Evolutionary conservation across 2,797 vertebrate genomes (phyloP).

Genomic region (Limosa lapponica): DNA sequence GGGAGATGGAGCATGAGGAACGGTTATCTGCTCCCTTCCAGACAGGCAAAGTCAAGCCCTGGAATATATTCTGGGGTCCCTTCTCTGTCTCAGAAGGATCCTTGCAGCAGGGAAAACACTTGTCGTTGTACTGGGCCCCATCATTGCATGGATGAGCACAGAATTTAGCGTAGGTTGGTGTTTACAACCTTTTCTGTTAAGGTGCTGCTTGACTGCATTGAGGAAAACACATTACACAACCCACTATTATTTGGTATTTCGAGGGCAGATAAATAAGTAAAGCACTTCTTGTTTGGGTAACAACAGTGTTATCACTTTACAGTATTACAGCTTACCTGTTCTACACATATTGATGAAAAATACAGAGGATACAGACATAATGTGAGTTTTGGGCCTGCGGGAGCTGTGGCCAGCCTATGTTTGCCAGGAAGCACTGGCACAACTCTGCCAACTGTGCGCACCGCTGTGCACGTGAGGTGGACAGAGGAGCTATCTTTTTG

Average conservation of each 20-base stretch:
- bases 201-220: neutral
- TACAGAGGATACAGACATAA: neutral
- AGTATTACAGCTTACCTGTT: neutral
- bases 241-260: neutral
- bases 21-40: neutral
- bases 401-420: neutral
- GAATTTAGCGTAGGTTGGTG: neutral
- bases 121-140: neutral
- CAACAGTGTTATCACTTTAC: neutral
- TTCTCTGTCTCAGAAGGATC: neutral
- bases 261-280: neutral
- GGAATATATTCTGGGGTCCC: neutral
- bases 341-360: neutral
- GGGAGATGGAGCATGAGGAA: neutral
- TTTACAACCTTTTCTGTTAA: neutral
- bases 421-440: neutral
- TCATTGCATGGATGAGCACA: neutral
- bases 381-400: neutral
- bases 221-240: neutral
- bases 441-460: neutral
- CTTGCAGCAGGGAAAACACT: neutral
- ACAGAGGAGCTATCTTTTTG: neutral
- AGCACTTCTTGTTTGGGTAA: neutral
- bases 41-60: neutral
- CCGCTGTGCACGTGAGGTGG: neutral